Conservation (phyloP, 2,888 invertebrate species). For the Seira ritae region DNA sequence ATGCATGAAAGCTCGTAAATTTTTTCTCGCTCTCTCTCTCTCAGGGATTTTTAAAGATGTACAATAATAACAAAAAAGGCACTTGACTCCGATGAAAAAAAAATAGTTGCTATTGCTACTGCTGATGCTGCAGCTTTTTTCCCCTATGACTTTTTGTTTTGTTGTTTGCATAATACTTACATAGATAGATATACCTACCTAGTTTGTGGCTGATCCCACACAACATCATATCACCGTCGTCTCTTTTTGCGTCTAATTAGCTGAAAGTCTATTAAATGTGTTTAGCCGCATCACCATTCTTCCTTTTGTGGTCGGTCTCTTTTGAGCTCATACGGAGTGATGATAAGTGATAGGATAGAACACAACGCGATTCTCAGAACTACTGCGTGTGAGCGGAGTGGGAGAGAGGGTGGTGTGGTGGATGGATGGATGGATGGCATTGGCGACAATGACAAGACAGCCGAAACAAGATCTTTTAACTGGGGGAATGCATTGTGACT, state of each 20-base stretch:
- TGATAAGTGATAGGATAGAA: conserved; percentile 45
- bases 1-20: conserved; percentile 55
- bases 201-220: no score
- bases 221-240: conserved; percentile 31
- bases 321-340: conserved; percentile 66
- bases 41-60: conserved; percentile 23
- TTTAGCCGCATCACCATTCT: conserved; percentile 51
- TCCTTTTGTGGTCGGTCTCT: conserved; percentile 66
- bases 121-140: no score
- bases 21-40: conserved; percentile 31
- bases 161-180: no score
- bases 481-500: neutral
- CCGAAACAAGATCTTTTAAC: neutral
- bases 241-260: conserved; percentile 70
- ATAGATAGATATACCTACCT: no score
- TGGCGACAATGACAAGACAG: neutral
- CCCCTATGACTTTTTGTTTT: no score
- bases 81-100: neutral
- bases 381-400: neutral
- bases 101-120: neutral
- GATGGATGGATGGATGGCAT: neutral
- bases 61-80: neutral
- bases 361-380: conserved; percentile 36
- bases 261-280: conserved; percentile 68
- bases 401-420: no score